Evolutionary conservation across 2,888 invertebrate genomes (phyloP), one percentile per base, ranked within the genome.

Genomic region (Stenichneumon culpator): DNA sequence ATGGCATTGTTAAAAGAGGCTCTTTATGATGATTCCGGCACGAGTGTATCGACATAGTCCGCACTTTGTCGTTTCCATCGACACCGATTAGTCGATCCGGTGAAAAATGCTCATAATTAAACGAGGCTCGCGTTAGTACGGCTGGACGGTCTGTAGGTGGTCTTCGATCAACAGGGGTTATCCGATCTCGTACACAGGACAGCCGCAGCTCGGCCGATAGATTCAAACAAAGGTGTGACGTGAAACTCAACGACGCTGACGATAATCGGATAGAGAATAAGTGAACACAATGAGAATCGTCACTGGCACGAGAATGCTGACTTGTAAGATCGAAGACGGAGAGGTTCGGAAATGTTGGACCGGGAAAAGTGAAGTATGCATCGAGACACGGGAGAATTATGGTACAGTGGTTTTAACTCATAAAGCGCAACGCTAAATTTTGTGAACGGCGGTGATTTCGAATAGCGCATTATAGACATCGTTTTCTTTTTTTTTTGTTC

Each of bases 161-260:
- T 16, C 22, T 44, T 73, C 44, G 73, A 57, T 73, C 73, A 73
- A 73, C 73, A 73, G 73, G 73, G 32, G 57, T 44, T 57, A 44
- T 25, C 14, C 11, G 5, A 44, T 57, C 28, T 7, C 44, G 28
- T 39, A 25, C 25, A 60, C 16, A 9, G 0, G 22, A 54, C 52
- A 7, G n/a, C 28, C 14, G 16, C 28, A 32, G 11, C 22, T 57
- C 25, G 25, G 25, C 22, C 9, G 57, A 54, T 14, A 25, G n/a
- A 63, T 28, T 32, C 16, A 16, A 63, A 28, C 32, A n/a, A 63
- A 63, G 63, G 28, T 25, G 32, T 14, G 63, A 63, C 63, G 63
- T 5, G 63, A 14, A 28, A 5, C n/a, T 32, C 6, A 63, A 32
- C 14, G 28, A 11, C 25, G 14, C 11, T 14, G 9, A 19, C 25